Evolutionary conservation across 1,140 invertebrate species (phyloP), one percentile per base, ranked within the genome.

Genomic region (Phocides pigmalion): DNA sequence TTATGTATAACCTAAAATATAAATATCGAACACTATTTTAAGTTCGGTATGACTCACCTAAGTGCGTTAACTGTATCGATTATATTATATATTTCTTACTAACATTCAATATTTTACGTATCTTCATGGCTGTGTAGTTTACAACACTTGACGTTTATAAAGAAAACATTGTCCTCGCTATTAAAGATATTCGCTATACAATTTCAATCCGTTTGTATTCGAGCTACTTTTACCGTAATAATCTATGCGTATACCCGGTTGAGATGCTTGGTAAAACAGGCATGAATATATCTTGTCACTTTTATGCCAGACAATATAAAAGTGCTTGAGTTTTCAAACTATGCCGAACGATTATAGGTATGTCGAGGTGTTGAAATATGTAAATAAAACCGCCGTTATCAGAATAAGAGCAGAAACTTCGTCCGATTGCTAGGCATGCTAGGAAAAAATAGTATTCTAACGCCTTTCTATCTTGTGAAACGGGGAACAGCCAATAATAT

Each of bases 11-110:
- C 51, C 22, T 14, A 46, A 35, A 59, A 46, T 44, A 46, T 22
- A 46, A 46, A 59, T 9, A 19, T 46, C 16, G 41, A 46, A 35
- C 25, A 46, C 54, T 59, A 59, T 46, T 59, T 32, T 46, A 46
- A 59, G 54, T 59, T 59, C 42, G 54, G 25, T 17, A 46, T 59
- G 16, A 19, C 54, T 46, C 54, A 59, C 41, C 22, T 32, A 59
- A 59, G 54, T 59, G 54, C 41, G 41, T 59, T 59, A 59, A 59
- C 41, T 59, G 54, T 59, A 59, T 59, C 41, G 54, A 59, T 59
- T 59, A 59, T 59, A 59, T 46, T 46, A 46, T 59, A 59, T 46
- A 46, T 59, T 19, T 15, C 54, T 59, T 46, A 59, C 54, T 59
- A 59, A 59, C 54, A 46, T 59, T 46, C 54, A 59, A 32, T 59